A percentile compares a stretch with the other conserved stretches of the same genome.
Evolutionary conservation across 2,113 vertebrate genomes (phyloP).

Genomic region (Psilopsiagon aurifrons): DNA sequence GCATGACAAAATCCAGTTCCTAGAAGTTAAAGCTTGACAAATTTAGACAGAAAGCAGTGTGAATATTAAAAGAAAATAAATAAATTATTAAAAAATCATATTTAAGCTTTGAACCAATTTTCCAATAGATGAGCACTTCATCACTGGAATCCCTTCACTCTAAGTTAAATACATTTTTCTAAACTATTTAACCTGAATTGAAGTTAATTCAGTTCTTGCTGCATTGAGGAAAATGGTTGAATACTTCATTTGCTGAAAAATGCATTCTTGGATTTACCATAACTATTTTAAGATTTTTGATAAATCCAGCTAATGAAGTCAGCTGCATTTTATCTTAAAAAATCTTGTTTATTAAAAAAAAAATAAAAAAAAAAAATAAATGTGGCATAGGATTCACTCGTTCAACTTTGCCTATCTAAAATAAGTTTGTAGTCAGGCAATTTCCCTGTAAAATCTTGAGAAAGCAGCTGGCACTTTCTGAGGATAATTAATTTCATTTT

Average conservation of each 20-base stretch:
- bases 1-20: not conserved
- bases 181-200: not conserved
- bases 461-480: not conserved
- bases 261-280: not conserved
- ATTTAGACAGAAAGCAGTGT: not conserved
- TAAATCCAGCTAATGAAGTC: not conserved
- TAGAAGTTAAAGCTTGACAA: not conserved
- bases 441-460: not conserved
- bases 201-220: not conserved
- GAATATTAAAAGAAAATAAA: not conserved
- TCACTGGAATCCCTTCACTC: not conserved
- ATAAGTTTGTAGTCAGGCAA: not conserved
- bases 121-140: not conserved
- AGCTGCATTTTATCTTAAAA: not conserved
- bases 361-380: not conserved
- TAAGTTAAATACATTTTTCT: not conserved
- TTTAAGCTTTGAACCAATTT: not conserved
- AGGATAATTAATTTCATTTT: not conserved
- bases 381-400: not conserved
- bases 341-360: not conserved
- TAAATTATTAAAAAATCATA: not conserved
- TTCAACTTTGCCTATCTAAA: not conserved
- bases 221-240: not conserved
- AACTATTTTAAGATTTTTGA: not conserved
- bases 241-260: conserved; percentile 2